Evolutionary conservation across 2,797 vertebrate genomes (phyloP).

Genomic region (Euthynnus affinis): DNA sequence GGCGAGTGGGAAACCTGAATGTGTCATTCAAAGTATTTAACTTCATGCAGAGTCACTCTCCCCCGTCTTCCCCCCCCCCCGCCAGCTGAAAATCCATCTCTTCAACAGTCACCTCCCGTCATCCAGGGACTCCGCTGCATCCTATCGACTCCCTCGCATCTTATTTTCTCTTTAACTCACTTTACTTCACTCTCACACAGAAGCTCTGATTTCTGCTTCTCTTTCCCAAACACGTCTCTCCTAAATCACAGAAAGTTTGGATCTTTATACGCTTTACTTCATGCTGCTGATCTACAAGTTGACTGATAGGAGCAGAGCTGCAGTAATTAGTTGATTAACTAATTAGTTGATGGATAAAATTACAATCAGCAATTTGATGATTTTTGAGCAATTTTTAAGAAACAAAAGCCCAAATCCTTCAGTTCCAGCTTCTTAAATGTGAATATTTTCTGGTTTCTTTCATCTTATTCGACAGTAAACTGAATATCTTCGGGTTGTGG

Average conservation of each 20-base stretch:
- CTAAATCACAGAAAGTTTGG: background rate
- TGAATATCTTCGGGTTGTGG: no score
- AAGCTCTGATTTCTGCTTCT: background rate
- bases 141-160: constrained; percentile 29
- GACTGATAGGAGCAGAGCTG: background rate
- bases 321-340: no score
- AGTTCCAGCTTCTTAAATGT: no score
- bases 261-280: background rate
- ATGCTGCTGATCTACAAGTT: background rate
- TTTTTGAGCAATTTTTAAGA: no score
- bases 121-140: constrained; percentile 24
- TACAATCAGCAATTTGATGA: no score
- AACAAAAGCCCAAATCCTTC: no score
- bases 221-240: background rate
- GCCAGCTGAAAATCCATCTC: constrained; percentile 37
- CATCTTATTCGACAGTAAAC: no score
- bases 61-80: background rate
- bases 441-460: no score
- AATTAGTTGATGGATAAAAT: no score
- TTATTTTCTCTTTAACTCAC: constrained; percentile 11
- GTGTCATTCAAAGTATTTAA: constrained; percentile 3
- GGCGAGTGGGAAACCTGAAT: constrained; percentile 3
- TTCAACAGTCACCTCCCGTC: constrained; percentile 58
- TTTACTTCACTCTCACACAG: background rate
- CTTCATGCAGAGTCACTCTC: constrained; percentile 28